These are phyloP conservation scores for Dolichomitus sp. DNA, from an alignment of 2,888 invertebrate genomes.

Conservation along the genomic window DNA sequence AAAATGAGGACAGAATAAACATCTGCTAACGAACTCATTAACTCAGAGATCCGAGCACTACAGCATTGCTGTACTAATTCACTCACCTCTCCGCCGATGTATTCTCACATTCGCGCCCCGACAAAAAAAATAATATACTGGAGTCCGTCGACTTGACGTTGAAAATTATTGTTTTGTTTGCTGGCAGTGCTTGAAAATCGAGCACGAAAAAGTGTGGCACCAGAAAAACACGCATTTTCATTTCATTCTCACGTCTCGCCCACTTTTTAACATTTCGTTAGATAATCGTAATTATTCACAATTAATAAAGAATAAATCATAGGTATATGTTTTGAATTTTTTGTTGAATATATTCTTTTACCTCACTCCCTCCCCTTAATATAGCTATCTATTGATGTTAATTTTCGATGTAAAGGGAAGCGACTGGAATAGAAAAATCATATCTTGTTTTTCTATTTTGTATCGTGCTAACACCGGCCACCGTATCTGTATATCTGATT, in stretches of 20 bases:
- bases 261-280: neutral
- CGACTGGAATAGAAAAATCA: neutral
- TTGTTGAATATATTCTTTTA: no score
- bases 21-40: slow-evolving; percentile 63
- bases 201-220: neutral
- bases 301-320: no score
- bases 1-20: slow-evolving; percentile 51
- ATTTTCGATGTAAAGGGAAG: no score
- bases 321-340: no score
- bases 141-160: neutral
- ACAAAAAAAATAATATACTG: neutral
- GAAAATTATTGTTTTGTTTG: slow-evolving; percentile 19
- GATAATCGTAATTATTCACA: no score
- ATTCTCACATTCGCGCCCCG: neutral
- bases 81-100: slow-evolving; percentile 5
- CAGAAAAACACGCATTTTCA: neutral
- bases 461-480: no score
- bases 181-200: slow-evolving; percentile 1
- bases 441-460: no score
- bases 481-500: no score
- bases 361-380: no score
- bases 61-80: neutral
- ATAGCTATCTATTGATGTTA: no score
- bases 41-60: slow-evolving; percentile 28
- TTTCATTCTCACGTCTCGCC: neutral